A percentile compares a stretch with the other conserved stretches of the same genome.
These are phyloP conservation scores for Percina caprodes DNA, from an alignment of 2,113 vertebrate genomes.

Conservation along the genomic window DNA sequence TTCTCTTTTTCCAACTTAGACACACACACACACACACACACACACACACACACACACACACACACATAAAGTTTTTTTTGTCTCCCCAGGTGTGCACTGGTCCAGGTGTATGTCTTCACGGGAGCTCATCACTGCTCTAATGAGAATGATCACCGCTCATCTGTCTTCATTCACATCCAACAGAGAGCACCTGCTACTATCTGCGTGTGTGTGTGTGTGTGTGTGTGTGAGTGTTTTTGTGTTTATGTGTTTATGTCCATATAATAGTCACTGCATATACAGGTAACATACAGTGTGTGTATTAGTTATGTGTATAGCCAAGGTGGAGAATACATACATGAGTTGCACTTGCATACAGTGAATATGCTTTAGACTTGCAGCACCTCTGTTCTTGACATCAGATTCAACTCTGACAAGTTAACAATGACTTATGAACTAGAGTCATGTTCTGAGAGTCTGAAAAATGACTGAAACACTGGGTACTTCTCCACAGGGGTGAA, in stretches of 20 bases:
- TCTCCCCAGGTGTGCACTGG: slow-evolving; percentile 74
- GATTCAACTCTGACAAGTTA: not conserved
- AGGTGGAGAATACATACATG: not conserved
- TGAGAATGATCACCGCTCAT: slow-evolving; percentile 83
- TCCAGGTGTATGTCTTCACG: slow-evolving; percentile 83
- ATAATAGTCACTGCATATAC: slow-evolving; percentile 18
- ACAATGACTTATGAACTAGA: slow-evolving; percentile 31
- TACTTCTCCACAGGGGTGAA: slow-evolving; percentile 45
- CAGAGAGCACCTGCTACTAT: slow-evolving; percentile 85
- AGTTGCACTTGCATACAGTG: not conserved
- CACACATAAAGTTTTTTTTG: slow-evolving; percentile 12
- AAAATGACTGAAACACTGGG: slow-evolving; percentile 15
- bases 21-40: too few relatives aligned
- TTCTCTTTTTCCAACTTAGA: slow-evolving; percentile 23
- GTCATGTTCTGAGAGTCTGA: slow-evolving; percentile 29
- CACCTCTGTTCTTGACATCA: not conserved
- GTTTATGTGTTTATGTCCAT: slow-evolving; percentile 27
- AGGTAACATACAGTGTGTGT: slow-evolving; percentile 8
- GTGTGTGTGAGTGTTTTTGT: not conserved
- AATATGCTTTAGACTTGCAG: not conserved
- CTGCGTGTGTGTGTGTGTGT: not conserved
- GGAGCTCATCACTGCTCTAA: slow-evolving; percentile 86
- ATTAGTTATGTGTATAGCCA: not conserved
- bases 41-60: too few relatives aligned
- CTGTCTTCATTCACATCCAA: slow-evolving; percentile 84